Percentiles rank a stretch among this genome's conserved stretches.
phyloP scores from a whole-genome alignment of 2,797 vertebrate species.

The Nyctalus aviator region DNA sequence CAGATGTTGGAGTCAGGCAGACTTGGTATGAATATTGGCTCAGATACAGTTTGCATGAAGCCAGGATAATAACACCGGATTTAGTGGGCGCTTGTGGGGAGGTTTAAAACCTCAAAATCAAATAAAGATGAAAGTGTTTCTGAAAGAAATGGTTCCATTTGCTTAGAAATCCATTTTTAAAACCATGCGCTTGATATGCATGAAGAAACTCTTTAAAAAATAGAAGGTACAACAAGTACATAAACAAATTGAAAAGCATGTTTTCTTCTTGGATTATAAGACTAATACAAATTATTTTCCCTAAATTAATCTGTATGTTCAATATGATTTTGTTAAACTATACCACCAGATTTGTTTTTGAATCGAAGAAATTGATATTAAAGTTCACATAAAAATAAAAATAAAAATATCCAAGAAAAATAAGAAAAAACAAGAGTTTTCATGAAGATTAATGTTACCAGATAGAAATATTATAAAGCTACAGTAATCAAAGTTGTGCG shows the following conservation, averaged over 20 bases:
- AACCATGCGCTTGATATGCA: neutral
- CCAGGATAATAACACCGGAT: neutral
- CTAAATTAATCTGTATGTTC: neutral
- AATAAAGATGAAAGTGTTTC: constrained; percentile 32
- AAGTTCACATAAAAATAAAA: neutral
- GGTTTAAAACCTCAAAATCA: constrained; percentile 33
- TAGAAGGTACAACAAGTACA: neutral
- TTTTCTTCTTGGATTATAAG: neutral
- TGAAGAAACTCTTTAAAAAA: neutral
- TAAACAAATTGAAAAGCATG: neutral
- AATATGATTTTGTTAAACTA: constrained; percentile 1
- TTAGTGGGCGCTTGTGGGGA: neutral
- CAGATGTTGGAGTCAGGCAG: neutral
- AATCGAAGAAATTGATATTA: neutral
- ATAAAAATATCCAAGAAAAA: neutral
- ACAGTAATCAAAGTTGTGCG: neutral
- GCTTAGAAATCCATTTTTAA: constrained; percentile 25
- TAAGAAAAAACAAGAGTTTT: neutral
- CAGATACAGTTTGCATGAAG: neutral
- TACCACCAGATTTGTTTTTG: neutral
- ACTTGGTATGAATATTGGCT: neutral
- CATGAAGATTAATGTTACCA: neutral
- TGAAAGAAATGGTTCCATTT: constrained; percentile 9
- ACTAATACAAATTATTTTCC: neutral
- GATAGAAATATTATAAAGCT: neutral